Percentiles rank a stretch among this genome's conserved stretches.
These are phyloP conservation scores for Bryconaethiops microstoma DNA, from an alignment of 2,797 vertebrate species.

Conservation along the genomic window DNA sequence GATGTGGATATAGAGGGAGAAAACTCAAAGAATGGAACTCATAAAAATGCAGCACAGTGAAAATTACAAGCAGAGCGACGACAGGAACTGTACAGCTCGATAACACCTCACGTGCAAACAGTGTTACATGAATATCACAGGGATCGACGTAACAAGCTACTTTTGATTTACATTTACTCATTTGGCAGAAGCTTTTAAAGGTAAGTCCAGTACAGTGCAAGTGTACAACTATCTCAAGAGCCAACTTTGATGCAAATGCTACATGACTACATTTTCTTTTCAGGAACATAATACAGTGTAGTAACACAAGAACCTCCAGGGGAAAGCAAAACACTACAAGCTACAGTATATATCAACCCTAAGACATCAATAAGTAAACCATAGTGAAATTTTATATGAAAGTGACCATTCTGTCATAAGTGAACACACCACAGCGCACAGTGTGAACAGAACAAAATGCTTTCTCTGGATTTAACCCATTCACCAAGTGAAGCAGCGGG, in stretches of 20 bases:
- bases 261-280: not conserved
- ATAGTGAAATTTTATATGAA: no score
- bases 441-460: no score
- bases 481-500: no score
- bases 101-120: not conserved
- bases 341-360: no score
- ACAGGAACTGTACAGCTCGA: not conserved
- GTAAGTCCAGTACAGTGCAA: not conserved
- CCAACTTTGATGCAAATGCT: not conserved
- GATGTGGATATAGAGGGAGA: not conserved
- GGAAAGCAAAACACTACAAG: not conserved
- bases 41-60: slow-evolving; percentile 3
- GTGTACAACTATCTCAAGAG: not conserved
- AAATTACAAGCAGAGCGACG: not conserved
- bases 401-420: no score
- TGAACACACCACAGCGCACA: no score
- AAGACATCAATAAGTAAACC: no score
- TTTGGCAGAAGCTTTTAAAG: not conserved
- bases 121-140: not conserved
- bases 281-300: not conserved
- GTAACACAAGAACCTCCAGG: not conserved
- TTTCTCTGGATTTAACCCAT: no score
- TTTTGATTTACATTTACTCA: not conserved
- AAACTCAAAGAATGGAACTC: not conserved
- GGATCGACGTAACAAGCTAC: not conserved